These are phyloP conservation scores for Margaritifera margaritifera DNA, from an alignment of 2,888 invertebrate species.

Conservation along the genomic window DNA sequence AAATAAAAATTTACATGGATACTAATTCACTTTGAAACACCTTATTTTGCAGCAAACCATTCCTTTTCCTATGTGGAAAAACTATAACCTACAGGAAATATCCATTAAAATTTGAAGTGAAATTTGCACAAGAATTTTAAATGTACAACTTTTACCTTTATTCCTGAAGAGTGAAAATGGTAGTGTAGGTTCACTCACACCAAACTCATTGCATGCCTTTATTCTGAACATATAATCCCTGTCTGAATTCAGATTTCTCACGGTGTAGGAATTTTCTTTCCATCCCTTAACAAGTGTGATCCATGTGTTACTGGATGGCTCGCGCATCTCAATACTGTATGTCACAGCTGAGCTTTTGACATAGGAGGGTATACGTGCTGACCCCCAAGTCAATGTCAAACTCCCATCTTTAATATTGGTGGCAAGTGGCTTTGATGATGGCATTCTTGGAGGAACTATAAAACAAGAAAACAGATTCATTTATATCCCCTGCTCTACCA, in stretches of 20 bases:
- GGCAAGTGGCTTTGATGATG: conserved; percentile 88
- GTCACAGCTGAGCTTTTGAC: conserved; percentile 89
- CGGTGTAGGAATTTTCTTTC: conserved; percentile 29
- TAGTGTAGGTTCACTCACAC: conserved; percentile 96
- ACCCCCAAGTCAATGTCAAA: conserved; percentile 93
- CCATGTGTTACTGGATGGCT: conserved; percentile 45
- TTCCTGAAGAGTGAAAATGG: conserved; percentile 72
- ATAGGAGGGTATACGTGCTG: conserved; percentile 87
- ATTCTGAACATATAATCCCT: conserved; percentile 96
- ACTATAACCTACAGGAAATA: too few species aligned
- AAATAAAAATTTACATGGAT: too few species aligned
- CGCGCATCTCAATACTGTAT: conserved; percentile 90
- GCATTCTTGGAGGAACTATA: conserved; percentile 60
- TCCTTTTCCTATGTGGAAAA: too few species aligned
- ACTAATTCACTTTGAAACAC: too few species aligned
- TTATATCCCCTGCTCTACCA: not conserved
- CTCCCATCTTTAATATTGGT: conserved; percentile 92
- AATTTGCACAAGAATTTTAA: too few species aligned
- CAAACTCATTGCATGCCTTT: conserved; percentile 95
- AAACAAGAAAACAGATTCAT: conserved; percentile 3
- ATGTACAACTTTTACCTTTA: conserved; percentile 27
- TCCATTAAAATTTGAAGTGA: too few species aligned
- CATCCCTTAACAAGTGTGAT: conserved; percentile 34
- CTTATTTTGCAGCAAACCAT: too few species aligned
- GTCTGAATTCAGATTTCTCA: conserved; percentile 83